Base-by-base conservation (phyloP, 2,888 invertebrate species). In the Lamellibrachia satsuma region DNA sequence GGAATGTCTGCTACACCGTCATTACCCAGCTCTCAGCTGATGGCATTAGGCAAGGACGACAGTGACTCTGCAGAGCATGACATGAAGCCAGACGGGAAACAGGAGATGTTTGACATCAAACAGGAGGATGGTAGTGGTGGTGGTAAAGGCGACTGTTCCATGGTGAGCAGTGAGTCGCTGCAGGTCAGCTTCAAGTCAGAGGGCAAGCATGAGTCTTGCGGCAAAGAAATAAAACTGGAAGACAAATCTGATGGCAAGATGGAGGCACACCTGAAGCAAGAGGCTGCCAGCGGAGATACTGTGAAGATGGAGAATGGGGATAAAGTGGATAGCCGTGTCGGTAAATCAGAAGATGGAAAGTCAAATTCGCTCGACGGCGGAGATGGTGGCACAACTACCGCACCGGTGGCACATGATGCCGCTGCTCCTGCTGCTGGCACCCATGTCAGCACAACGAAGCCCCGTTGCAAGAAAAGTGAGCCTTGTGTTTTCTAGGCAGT, bases 401-500 rank as follows among this genome's bases (percentile, higher is more conserved):
- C 52, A 2, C 57, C 57, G 7, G 52, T 91, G 22, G 52, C 57
- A 3, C 91, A 90, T 4, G 91, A 75, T n/a, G 11, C 75, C 4
- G 52, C 60, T 8, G 52, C 75, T 22, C 11, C 60, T 60, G 75
- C 75, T 57, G 75, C 92, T 27, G 75, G 90, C 11, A 52, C 91
- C 52, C 90, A 39, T 11, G 55, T 51, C 9, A 11, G 55, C 57
- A 39, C 57, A 7, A 52, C 52, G 39, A 92, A 91, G 52, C 11
- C 55, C 55, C 92, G 92, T 9, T 91, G 90, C 90, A 91, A 92
- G 92, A 91, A 91, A 92, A 11, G 92, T 92, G 52, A 60, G 75
- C n/a, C 22, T 22, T 75, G 75, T 22, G 22, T 6, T 39, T 39
- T 39, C 39, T 39, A 39, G 6, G 75, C 75, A 22, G 75, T 75